Percentiles rank a stretch among this genome's conserved stretches.
These are phyloP conservation scores for Dicentrarchus labrax DNA, from an alignment of 2,113 vertebrate species.

Conservation along the genomic window DNA sequence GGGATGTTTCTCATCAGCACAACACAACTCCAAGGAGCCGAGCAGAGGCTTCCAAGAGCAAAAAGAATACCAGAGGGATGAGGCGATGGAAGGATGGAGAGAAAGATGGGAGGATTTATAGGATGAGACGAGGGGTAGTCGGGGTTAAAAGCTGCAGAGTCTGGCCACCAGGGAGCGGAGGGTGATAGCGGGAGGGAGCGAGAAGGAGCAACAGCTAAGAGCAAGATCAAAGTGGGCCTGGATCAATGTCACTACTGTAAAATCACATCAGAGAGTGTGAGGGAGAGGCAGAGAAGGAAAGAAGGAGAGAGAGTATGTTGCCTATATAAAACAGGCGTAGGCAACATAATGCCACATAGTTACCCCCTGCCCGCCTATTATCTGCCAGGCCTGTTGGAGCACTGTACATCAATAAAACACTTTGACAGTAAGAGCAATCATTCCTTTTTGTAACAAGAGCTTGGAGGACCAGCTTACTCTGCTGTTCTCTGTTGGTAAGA, in stretches of 20 bases:
- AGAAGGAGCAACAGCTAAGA: conserved; percentile 73
- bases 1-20: conserved; percentile 16
- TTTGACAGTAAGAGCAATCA: conserved; percentile 65
- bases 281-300: conserved; percentile 30
- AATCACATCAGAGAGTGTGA: conserved; percentile 70
- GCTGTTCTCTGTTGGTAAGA: conserved; percentile 34
- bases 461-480: conserved; percentile 37
- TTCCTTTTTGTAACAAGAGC: conserved; percentile 59
- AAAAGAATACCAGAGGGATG: conserved; percentile 26
- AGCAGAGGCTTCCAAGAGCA: conserved; percentile 35
- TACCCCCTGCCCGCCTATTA: conserved; percentile 59
- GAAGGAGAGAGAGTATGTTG: conserved; percentile 45
- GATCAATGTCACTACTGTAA: conserved; percentile 82
- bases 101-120: conserved; percentile 61
- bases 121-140: conserved; percentile 67
- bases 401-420: conserved; percentile 70
- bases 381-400: conserved; percentile 56
- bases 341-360: conserved; percentile 69
- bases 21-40: background rate
- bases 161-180: conserved; percentile 66
- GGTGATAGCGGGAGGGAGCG: conserved; percentile 49
- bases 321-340: conserved; percentile 67
- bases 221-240: conserved; percentile 78
- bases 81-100: conserved; percentile 42
- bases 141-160: conserved; percentile 77